A percentile compares a stretch with the other conserved stretches of the same genome.
Conservation (phyloP, 2,113 vertebrate genomes). For the Arvicanthis niloticus region DNA sequence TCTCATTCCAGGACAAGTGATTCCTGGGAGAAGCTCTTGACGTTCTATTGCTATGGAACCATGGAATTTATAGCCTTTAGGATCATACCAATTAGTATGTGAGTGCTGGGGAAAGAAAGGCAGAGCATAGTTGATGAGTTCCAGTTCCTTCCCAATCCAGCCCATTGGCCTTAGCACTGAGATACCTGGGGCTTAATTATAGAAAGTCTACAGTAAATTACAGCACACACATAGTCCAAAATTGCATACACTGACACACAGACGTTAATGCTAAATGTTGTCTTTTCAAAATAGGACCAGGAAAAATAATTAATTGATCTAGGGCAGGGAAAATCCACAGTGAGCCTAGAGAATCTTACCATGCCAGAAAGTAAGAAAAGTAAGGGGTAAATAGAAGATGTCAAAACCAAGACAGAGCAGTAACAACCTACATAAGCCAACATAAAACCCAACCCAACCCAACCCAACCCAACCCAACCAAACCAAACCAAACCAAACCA, state of each 20-base stretch:
- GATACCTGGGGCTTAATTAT: constrained; percentile 23
- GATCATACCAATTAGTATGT: neutral
- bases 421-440: neutral
- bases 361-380: neutral
- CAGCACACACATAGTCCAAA: neutral
- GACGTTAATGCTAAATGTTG: neutral
- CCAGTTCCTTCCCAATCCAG: neutral
- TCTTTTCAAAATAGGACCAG: neutral
- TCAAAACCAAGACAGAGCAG: neutral
- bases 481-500: no score
- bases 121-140: neutral
- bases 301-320: neutral
- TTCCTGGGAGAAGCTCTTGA: neutral
- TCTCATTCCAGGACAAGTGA: neutral
- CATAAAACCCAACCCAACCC: neutral
- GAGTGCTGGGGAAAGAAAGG: neutral
- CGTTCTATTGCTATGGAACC: neutral
- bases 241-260: neutral
- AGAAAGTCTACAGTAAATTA: constrained; percentile 58
- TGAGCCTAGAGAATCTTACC: neutral
- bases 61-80: neutral
- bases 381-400: neutral
- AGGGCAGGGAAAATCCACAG: neutral
- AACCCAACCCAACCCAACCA: no score
- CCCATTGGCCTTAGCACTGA: neutral